phyloP scores from a whole-genome alignment of 1,140 invertebrate species.

The Eumeta japonica region DNA sequence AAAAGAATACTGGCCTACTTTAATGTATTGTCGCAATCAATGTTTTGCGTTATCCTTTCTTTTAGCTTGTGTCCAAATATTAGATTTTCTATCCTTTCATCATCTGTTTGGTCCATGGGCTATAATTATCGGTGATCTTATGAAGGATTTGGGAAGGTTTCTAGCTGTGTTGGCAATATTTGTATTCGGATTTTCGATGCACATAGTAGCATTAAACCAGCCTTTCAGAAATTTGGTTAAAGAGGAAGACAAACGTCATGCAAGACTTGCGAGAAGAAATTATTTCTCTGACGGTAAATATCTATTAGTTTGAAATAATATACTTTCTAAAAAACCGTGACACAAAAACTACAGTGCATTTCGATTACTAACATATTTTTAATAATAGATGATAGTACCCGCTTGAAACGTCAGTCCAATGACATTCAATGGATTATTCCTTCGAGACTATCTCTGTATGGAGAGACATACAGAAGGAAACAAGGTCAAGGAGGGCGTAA shows the following conservation, averaged over 20 bases:
- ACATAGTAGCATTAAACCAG: constrained; percentile 93
- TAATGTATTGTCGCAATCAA: constrained; percentile 93
- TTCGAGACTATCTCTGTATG: constrained; percentile 17
- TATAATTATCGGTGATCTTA: constrained; percentile 85
- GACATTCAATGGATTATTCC: constrained; percentile 46
- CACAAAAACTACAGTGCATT: no score
- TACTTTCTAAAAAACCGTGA: no score
- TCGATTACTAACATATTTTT: constrained; percentile 5
- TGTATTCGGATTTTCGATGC: constrained; percentile 97
- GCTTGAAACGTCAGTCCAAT: constrained; percentile 42
- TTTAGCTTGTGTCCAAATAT: constrained; percentile 92
- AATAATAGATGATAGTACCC: constrained; percentile 35
- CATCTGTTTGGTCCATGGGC: constrained; percentile 98
- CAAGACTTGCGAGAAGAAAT: constrained; percentile 51
- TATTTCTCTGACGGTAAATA: constrained; percentile 75
- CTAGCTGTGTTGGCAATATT: constrained; percentile 96
- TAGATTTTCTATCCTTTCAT: constrained; percentile 97
- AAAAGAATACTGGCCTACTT: constrained; percentile 72
- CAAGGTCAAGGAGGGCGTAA: constrained; percentile 54
- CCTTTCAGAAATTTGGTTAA: constrained; percentile 74
- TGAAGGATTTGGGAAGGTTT: constrained; percentile 92
- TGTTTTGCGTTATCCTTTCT: constrained; percentile 92
- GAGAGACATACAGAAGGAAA: constrained; percentile 56
- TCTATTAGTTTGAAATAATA: constrained; percentile 3
- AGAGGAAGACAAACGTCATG: constrained; percentile 54